Evolutionary conservation across 1,140 invertebrate species (phyloP), one percentile per base, ranked within the genome.

Genomic region (Brachionus paranguensis): DNA sequence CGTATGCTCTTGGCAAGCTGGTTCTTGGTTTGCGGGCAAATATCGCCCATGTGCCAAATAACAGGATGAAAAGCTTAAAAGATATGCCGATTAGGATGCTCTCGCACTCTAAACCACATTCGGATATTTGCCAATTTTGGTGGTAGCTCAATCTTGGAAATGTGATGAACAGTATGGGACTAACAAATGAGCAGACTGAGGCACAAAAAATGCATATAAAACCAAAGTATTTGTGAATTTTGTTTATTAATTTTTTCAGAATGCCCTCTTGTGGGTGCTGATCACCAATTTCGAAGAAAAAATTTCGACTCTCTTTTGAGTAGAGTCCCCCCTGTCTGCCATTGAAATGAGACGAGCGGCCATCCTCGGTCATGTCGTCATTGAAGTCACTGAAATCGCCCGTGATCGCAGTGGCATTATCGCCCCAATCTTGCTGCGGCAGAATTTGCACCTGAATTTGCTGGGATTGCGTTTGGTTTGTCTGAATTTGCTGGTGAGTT

Each of bases 361-460:
- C 78, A 17, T 81, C 78, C 41, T 81, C 78, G 27, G 78, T 81
- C 78, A 81, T 64, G 14, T 81, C 78, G 33, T 81, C 78, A 0
- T 95, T 97, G 3, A 96, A 98, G 86, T 97, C 97, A 0, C 95
- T 97, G 2, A 96, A 98, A 86, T 97, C 97, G 17, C 96, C 96
- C 4, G 97, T 98, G 27, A 98, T 93, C 0, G 95, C 96, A 4
- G 96, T 98, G 0, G 95, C 97, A 87, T 96, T 97, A 90, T 98
- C 97, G 45, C 95, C 96, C 96, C 96, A 98, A 87, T 99, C 96
- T 91, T 98, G 96, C 90, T 92, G 91, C 0, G 95, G 95, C 55
- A 98, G 89, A 85, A 96, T 96, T 90, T 96, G 95, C 68, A 96
- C 95, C 90, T 95, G 94, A 55, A 95, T 95, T 6, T 95, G 93